Percentiles rank a stretch among this genome's conserved stretches.
These are phyloP conservation scores for Notodonta ziczac DNA, from an alignment of 2,888 invertebrate species.

Conservation along the genomic window DNA sequence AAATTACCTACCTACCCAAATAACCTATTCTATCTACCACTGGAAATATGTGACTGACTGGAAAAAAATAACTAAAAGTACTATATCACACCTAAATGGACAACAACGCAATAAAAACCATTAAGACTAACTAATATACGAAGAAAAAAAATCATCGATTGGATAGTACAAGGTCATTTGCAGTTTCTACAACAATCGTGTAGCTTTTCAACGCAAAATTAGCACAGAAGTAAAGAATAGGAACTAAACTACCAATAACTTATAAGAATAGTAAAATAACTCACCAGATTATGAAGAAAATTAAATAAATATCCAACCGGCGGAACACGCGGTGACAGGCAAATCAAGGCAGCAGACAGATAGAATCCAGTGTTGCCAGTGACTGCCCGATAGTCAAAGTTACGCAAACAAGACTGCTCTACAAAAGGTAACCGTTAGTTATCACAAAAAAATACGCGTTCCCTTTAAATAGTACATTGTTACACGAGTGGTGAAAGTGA, in stretches of 20 bases:
- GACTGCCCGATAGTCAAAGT: too few relatives aligned
- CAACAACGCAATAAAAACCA: constrained; percentile 23
- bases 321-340: constrained; percentile 62
- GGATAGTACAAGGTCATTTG: constrained; percentile 35
- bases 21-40: too few relatives aligned
- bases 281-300: constrained; percentile 48
- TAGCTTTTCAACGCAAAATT: not conserved
- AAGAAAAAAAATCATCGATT: constrained; percentile 43
- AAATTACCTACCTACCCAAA: not conserved
- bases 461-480: too few relatives aligned
- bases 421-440: too few relatives aligned
- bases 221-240: constrained; percentile 17
- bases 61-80: not conserved
- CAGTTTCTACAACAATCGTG: constrained; percentile 1
- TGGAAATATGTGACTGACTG: too few relatives aligned
- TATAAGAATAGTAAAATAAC: constrained; percentile 29
- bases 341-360: not conserved
- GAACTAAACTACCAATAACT: constrained; percentile 13
- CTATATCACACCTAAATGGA: constrained; percentile 11
- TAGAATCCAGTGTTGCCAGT: too few relatives aligned
- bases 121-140: constrained; percentile 25
- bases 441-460: too few relatives aligned
- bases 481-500: too few relatives aligned
- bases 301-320: constrained; percentile 50
- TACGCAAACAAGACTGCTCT: too few relatives aligned